phyloP scores from a whole-genome alignment of 2,888 invertebrate genomes.

The Mesorhabditis spiculigera region DNA sequence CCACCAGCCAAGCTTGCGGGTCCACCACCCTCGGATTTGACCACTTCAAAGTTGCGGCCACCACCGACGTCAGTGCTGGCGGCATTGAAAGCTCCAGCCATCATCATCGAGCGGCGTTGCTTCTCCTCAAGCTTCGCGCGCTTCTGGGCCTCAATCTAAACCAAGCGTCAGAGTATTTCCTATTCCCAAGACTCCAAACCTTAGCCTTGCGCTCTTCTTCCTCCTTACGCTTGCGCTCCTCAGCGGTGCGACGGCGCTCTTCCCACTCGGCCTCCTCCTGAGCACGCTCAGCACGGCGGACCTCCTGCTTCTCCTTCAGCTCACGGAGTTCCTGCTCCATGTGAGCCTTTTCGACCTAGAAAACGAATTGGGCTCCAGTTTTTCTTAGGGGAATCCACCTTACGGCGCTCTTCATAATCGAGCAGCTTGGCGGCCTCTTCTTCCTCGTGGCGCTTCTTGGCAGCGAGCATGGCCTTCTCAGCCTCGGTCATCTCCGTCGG shows the following conservation, averaged over 20 bases:
- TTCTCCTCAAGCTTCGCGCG: conserved; percentile 59
- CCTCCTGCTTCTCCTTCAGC: conserved; percentile 90
- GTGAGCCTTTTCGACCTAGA: neutral
- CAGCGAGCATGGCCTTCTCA: conserved; percentile 55
- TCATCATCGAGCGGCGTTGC: conserved; percentile 55
- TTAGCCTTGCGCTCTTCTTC: conserved; percentile 47
- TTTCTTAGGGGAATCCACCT: conserved; percentile 68
- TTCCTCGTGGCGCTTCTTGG: conserved; percentile 59
- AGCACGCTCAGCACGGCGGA: conserved; percentile 48
- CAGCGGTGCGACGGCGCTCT: conserved; percentile 48
- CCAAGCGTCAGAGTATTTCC: neutral
- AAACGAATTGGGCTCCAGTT: conserved; percentile 10
- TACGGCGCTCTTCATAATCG: conserved; percentile 55
- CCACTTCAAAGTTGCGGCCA: conserved; percentile 52
- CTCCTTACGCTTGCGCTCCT: conserved; percentile 48
- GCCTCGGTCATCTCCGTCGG: conserved; percentile 56
- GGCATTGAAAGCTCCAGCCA: conserved; percentile 56
- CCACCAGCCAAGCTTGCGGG: conserved; percentile 40
- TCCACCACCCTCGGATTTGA: conserved; percentile 41
- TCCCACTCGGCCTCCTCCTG: conserved; percentile 50
- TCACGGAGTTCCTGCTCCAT: conserved; percentile 90
- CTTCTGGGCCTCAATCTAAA: conserved; percentile 46
- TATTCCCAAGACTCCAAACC: conserved; percentile 5
- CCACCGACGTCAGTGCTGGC: conserved; percentile 29
- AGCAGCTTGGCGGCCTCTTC: conserved; percentile 57